These are phyloP conservation scores for Brotula barbata DNA, from an alignment of 2,797 vertebrate species.

Conservation along the genomic window DNA sequence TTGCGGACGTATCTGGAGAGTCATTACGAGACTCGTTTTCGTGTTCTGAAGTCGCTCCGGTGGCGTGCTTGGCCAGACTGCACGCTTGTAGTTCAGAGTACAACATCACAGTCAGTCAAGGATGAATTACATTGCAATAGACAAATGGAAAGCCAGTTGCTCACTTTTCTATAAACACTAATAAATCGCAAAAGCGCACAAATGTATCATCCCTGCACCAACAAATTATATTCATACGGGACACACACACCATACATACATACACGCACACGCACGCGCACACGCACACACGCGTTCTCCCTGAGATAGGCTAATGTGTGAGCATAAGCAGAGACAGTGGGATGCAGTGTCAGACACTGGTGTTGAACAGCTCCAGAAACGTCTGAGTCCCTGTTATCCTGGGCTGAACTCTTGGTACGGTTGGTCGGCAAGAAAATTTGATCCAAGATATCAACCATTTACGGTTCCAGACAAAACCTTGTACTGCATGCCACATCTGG, in stretches of 20 bases:
- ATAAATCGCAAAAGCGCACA: constrained; percentile 24
- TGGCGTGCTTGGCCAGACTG: constrained; percentile 42
- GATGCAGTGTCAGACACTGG: constrained; percentile 55
- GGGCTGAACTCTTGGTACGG: constrained; percentile 58
- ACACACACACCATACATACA: constrained; percentile 18
- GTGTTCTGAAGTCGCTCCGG: constrained; percentile 23
- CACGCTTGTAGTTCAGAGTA: constrained; percentile 33
- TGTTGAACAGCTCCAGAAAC: constrained; percentile 43
- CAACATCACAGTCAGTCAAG: constrained; percentile 38
- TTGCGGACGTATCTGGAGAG: constrained; percentile 13
- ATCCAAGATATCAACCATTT: constrained; percentile 66
- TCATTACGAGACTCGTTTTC: constrained; percentile 23
- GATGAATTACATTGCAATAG: constrained; percentile 9
- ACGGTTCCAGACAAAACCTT: constrained; percentile 60
- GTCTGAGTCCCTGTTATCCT: constrained; percentile 54
- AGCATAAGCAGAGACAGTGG: constrained; percentile 54
- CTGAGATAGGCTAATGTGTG: constrained; percentile 36
- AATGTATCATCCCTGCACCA: not conserved
- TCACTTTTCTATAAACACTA: constrained; percentile 37
- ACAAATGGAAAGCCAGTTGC: constrained; percentile 13
- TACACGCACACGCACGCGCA: not conserved
- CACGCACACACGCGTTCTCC: constrained; percentile 13
- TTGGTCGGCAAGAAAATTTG: constrained; percentile 46
- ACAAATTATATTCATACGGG: too few species aligned
- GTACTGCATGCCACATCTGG: constrained; percentile 68